phyloP scores from a whole-genome alignment of 2,797 vertebrate species.

The Urosaurus nigricauda region DNA sequence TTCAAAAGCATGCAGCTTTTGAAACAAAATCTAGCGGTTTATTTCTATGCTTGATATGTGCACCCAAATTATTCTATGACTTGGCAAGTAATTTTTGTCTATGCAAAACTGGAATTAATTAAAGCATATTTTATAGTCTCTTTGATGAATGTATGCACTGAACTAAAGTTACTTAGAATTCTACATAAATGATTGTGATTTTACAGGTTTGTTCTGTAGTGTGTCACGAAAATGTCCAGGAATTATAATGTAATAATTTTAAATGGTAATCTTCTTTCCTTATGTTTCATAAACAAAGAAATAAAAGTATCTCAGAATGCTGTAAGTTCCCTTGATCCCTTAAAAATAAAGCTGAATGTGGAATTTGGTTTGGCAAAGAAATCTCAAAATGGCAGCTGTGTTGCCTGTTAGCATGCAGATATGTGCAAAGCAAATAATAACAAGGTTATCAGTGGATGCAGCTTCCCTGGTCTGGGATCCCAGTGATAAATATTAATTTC shows the following conservation, averaged over 20 bases:
- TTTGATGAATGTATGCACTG: not conserved
- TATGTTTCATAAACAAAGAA: slow-evolving; percentile 2
- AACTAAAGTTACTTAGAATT: not conserved
- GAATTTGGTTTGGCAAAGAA: slow-evolving; percentile 12
- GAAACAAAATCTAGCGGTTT: slow-evolving; percentile 32
- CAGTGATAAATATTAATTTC: slow-evolving; percentile 33
- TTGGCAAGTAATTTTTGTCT: not conserved
- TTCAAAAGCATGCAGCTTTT: slow-evolving; percentile 22
- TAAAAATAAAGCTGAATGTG: not conserved
- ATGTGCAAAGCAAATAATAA: slow-evolving; percentile 18
- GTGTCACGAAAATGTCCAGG: not conserved
- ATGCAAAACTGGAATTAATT: not conserved
- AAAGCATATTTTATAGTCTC: not conserved
- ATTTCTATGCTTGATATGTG: slow-evolving; percentile 6
- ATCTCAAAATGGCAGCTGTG: slow-evolving; percentile 13
- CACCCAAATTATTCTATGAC: not conserved
- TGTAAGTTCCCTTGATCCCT: not conserved
- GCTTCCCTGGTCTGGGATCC: slow-evolving; percentile 22
- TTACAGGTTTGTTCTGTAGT: not conserved
- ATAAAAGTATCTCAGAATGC: not conserved
- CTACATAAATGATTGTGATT: not conserved
- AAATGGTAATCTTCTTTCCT: not conserved
- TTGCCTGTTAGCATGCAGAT: not conserved
- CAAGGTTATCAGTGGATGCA: slow-evolving; percentile 13
- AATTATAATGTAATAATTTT: not conserved